Evolutionary conservation across 2,888 invertebrate genomes (phyloP).

Genomic region (Eupithecia subfuscata): DNA sequence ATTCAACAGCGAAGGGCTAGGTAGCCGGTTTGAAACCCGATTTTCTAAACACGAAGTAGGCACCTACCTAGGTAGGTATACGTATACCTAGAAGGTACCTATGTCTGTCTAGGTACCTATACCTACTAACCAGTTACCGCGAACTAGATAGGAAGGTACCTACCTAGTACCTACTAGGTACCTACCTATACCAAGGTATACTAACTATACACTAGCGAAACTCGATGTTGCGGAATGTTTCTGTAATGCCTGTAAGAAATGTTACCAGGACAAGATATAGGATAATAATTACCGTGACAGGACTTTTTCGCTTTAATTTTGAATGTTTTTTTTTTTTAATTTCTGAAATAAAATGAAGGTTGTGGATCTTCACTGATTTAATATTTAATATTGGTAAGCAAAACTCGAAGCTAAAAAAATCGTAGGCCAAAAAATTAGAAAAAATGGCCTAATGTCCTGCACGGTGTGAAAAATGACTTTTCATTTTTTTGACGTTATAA

Average conservation of each 20-base stretch:
- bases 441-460: background rate
- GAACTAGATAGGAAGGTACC: conserved; percentile 17
- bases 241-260: too few species aligned
- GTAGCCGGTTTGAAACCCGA: conserved; percentile 63
- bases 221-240: too few species aligned
- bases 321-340: too few species aligned
- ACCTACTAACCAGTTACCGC: conserved; percentile 31
- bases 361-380: too few species aligned
- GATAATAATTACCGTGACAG: too few species aligned
- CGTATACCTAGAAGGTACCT: background rate
- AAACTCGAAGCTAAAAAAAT: background rate
- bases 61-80: conserved; percentile 13
- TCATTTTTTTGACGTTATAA: too few species aligned
- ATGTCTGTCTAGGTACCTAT: background rate
- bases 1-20: conserved; percentile 57
- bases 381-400: background rate
- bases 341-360: too few species aligned
- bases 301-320: too few species aligned
- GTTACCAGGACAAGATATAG: too few species aligned
- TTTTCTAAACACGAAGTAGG: conserved; percentile 26
- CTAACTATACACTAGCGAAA: too few species aligned
- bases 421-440: background rate
- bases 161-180: background rate
- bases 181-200: too few species aligned
- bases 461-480: too few species aligned